phyloP scores from a whole-genome alignment of 2,888 invertebrate species.

The Leuctra nigra region DNA sequence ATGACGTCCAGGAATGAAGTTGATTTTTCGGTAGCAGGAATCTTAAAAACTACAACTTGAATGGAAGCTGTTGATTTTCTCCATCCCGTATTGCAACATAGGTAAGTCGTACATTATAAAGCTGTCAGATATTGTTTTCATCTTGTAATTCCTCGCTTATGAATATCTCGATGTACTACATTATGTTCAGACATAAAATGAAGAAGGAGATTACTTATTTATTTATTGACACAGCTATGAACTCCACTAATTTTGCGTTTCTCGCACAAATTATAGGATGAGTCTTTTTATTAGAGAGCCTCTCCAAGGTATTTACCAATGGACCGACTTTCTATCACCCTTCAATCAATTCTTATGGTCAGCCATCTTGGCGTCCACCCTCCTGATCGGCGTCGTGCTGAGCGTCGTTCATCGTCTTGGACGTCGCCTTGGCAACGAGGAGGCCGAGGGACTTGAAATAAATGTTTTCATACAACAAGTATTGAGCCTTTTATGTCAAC shows the following conservation, averaged over 20 bases:
- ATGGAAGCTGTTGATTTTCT: conserved; percentile 7
- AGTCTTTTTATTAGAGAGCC: too few relatives aligned
- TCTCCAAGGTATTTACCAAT: too few relatives aligned
- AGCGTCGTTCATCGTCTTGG: conserved; percentile 4
- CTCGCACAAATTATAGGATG: too few relatives aligned
- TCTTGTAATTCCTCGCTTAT: too few relatives aligned
- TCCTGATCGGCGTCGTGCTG: conserved; percentile 1
- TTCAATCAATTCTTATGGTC: conserved; percentile 11
- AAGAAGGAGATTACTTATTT: too few relatives aligned
- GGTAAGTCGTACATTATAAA: too few relatives aligned
- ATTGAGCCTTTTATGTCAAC: conserved; percentile 14
- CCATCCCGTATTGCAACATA: too few relatives aligned
- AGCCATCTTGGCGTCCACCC: conserved; percentile 1
- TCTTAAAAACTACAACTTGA: background rate
- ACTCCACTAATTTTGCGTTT: too few relatives aligned
- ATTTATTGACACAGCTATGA: too few relatives aligned
- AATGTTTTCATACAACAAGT: conserved; percentile 13
- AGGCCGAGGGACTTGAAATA: background rate
- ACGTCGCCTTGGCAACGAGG: conserved; percentile 10
- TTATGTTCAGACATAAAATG: too few relatives aligned
- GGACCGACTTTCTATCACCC: conserved; percentile 13
- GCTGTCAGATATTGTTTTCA: too few relatives aligned
- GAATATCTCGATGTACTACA: too few relatives aligned
- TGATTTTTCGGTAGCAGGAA: conserved; percentile 4
- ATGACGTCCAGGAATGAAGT: conserved; percentile 3